Conservation (phyloP, 2,113 vertebrate genomes). For the Oryzias curvinotus region DNA sequence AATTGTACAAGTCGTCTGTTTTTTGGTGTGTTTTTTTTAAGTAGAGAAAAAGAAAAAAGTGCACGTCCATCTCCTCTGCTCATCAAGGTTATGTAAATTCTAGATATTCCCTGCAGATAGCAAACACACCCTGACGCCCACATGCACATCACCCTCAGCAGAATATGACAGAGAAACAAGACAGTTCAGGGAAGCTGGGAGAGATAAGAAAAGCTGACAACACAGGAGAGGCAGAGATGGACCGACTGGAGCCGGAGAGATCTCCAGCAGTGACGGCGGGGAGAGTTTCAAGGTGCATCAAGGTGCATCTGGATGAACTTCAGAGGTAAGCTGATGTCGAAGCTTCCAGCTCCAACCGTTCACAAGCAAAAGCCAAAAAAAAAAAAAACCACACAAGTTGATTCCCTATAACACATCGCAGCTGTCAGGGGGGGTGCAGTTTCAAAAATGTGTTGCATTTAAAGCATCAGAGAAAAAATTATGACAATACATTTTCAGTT, state of each 20-base stretch:
- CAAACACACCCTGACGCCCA: constrained; percentile 40
- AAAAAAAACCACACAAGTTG: constrained; percentile 28
- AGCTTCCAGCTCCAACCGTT: constrained; percentile 58
- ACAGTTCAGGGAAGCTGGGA: constrained; percentile 48
- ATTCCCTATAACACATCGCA: too few relatives aligned
- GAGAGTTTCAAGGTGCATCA: constrained; percentile 69
- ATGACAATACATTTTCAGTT: too few relatives aligned
- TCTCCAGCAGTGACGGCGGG: constrained; percentile 48
- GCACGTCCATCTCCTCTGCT: constrained; percentile 21
- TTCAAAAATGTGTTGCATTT: too few relatives aligned
- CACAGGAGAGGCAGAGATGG: constrained; percentile 21
- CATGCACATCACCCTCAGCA: constrained; percentile 37
- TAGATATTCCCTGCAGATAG: constrained; percentile 53
- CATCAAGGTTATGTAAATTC: constrained; percentile 48
- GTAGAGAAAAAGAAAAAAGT: constrained; percentile 18
- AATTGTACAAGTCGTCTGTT: background rate
- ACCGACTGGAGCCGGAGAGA: constrained; percentile 15
- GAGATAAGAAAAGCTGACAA: constrained; percentile 50
- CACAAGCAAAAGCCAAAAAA: constrained; percentile 61
- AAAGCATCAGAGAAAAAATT: too few relatives aligned
- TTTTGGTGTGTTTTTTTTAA: accelerated
- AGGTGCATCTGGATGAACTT: constrained; percentile 69
- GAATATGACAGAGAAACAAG: constrained; percentile 52
- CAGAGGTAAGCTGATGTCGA: constrained; percentile 65
- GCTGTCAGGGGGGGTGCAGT: too few relatives aligned